Percentiles rank a stretch among this genome's conserved stretches.
phyloP scores from a whole-genome alignment of 2,113 vertebrate species.

The Corvus hawaiiensis region DNA sequence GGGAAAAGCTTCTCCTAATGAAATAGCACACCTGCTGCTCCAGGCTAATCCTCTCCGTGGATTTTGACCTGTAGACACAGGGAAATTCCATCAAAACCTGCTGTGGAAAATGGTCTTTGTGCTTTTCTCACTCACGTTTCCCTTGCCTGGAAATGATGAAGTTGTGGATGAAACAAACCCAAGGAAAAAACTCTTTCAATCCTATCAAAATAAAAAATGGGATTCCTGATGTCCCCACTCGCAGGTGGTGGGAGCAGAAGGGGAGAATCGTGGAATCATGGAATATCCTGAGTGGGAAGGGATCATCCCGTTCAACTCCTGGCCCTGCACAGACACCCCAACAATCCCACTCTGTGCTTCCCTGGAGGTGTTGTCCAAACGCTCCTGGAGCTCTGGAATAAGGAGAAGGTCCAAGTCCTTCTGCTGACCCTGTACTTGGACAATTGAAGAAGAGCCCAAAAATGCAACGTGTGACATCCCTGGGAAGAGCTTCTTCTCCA shows the following conservation, averaged over 20 bases:
- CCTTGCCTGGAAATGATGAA: neutral
- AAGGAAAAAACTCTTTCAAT: neutral
- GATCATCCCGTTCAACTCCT: neutral
- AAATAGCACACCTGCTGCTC: neutral
- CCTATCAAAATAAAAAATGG: neutral
- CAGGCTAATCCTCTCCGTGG: neutral
- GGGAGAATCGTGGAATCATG: neutral
- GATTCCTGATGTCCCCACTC: neutral
- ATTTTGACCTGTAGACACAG: neutral
- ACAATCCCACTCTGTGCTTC: too few relatives aligned
- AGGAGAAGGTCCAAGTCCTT: neutral
- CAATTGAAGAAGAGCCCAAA: neutral
- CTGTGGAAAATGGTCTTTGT: neutral
- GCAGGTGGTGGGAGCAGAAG: neutral
- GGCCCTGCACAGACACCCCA: neutral
- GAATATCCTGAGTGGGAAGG: neutral
- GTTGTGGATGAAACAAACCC: neutral
- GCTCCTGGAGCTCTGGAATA: neutral
- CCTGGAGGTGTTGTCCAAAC: fast-evolving
- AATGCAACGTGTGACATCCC: fast-evolving
- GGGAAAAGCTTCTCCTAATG: neutral
- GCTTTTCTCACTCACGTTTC: neutral
- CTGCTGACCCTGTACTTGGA: fast-evolving
- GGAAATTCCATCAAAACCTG: neutral
- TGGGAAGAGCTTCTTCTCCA: neutral